These are phyloP conservation scores for Coenobita brevimanus DNA, from an alignment of 1,140 invertebrate genomes.

Conservation along the genomic window DNA sequence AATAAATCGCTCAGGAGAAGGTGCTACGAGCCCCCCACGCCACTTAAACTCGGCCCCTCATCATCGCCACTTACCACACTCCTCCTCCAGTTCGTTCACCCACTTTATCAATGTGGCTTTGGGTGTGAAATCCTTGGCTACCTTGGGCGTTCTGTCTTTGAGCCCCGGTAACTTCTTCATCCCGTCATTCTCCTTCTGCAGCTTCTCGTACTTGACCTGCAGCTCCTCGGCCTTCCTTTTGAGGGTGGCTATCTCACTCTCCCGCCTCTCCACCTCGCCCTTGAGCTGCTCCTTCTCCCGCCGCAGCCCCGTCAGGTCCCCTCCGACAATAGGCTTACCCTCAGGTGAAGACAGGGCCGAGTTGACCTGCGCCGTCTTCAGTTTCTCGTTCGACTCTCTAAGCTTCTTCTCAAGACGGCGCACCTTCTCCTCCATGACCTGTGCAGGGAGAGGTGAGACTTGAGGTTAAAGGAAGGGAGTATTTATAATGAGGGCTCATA, in stretches of 20 bases:
- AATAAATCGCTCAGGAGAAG: too few relatives aligned
- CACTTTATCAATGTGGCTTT: constrained; percentile 84
- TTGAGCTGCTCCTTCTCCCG: constrained; percentile 74
- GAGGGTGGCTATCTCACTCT: constrained; percentile 46
- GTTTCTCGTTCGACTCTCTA: constrained; percentile 75
- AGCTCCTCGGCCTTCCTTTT: constrained; percentile 70
- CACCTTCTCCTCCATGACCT: constrained; percentile 65
- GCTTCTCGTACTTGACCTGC: constrained; percentile 69
- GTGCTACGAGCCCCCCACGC: too few relatives aligned
- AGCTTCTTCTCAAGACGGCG: constrained; percentile 43
- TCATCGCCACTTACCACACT: constrained; percentile 79
- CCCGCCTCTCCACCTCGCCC: constrained; percentile 70
- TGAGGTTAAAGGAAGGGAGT: too few relatives aligned
- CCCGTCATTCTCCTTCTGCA: constrained; percentile 76
- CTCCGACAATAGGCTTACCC: constrained; percentile 21
- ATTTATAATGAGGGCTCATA: too few relatives aligned
- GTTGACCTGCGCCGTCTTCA: constrained; percentile 72
- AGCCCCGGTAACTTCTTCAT: constrained; percentile 75
- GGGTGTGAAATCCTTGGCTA: constrained; percentile 81
- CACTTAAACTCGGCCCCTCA: too few relatives aligned
- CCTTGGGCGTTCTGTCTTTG: constrained; percentile 80
- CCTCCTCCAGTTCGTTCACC: constrained; percentile 85
- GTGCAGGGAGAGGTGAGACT: too few relatives aligned
- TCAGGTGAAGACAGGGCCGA: constrained; percentile 1
- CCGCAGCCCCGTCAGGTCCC: background rate